Base-by-base conservation (phyloP, 2,113 vertebrate genomes). In the Fregata magnificens region DNA sequence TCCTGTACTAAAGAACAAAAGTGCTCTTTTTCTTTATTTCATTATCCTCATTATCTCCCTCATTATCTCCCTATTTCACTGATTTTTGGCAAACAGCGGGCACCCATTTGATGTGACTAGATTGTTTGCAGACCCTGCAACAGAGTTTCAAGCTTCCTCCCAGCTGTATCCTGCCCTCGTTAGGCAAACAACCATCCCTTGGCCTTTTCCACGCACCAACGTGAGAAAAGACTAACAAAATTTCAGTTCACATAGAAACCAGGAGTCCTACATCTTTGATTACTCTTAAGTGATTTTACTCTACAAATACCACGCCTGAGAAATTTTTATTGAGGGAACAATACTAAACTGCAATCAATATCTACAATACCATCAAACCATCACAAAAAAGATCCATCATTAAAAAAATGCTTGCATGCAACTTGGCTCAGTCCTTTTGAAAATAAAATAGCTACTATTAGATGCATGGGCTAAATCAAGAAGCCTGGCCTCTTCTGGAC, bases 51-150 rank as follows among this genome's bases (percentile, higher is more conserved):
- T 94, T 89, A 95, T 62, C 66, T 89, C 70, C 53, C 91, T 84
- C 83, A 82, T 88, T 96, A 70, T 90, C 61, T 95, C 79, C 77
- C 76, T 34, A 73, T 95, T 91, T 72, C 94, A 92, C 91, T 86
- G 93, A 82, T 92, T 94, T 97, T 77, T 97, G 95, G 93, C 95
- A 93, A 97, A 95, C 92, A 84, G 65, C 67, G 80, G 95, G 93
- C 67, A 96, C 91, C 76, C 83, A 96, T 86, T 95, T 86, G 86
- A 97, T 88, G 67, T n/a, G 62, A 80, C 79, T 95, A 80, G 78
- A 95, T 92, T 90, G 86, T 93, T 82, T 96, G 93, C 82, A 95
- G 85, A 84, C 62, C 40, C 38, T 53, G 55, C 38, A 25, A 87
- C 25, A 92, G 88, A 84, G 82, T 94, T 82, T 69, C 83, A 90